Percentiles rank a stretch among this genome's conserved stretches.
These are phyloP conservation scores for Drosophila miranda DNA, from an alignment of 1,140 invertebrate species.

Conservation along the genomic window DNA sequence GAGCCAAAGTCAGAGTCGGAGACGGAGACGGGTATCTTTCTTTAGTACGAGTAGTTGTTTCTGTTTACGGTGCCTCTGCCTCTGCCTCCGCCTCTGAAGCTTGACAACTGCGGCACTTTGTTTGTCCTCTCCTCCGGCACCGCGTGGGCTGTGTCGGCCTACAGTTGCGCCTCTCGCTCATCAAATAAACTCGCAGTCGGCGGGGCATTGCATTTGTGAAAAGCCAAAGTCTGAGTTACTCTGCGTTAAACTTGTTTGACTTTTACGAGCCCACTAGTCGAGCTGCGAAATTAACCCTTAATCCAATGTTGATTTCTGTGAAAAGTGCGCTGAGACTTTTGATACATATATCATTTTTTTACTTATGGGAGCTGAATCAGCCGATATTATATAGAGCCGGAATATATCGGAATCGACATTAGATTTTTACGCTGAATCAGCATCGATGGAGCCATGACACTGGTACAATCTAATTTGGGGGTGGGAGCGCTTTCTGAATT, in stretches of 20 bases:
- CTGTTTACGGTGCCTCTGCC: slow-evolving; percentile 14
- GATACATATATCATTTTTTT: not conserved
- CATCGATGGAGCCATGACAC: no score
- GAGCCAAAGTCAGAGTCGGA: slow-evolving; percentile 41
- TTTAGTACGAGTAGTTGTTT: slow-evolving; percentile 18
- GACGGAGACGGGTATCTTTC: slow-evolving; percentile 17
- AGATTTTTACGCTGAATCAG: no score
- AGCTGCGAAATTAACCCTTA: slow-evolving; percentile 3
- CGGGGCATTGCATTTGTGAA: slow-evolving; percentile 21
- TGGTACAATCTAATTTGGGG: no score
- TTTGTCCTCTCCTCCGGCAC: slow-evolving; percentile 49
- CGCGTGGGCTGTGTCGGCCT: slow-evolving; percentile 18
- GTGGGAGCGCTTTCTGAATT: no score
- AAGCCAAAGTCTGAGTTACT: slow-evolving; percentile 50
- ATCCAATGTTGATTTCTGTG: slow-evolving; percentile 2
- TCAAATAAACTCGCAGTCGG: slow-evolving; percentile 35
- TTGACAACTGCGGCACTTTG: slow-evolving; percentile 71
- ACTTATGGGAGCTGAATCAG: not conserved
- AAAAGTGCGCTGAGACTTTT: slow-evolving; percentile 4
- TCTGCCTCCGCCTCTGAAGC: slow-evolving; percentile 7
- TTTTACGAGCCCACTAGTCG: slow-evolving; percentile 32
- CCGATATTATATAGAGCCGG: no score
- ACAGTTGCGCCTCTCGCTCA: slow-evolving; percentile 29
- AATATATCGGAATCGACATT: no score
- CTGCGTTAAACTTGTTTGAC: slow-evolving; percentile 43